Evolutionary conservation across 2,797 vertebrate genomes (phyloP).

Genomic region (Gadopsis marmoratus): DNA sequence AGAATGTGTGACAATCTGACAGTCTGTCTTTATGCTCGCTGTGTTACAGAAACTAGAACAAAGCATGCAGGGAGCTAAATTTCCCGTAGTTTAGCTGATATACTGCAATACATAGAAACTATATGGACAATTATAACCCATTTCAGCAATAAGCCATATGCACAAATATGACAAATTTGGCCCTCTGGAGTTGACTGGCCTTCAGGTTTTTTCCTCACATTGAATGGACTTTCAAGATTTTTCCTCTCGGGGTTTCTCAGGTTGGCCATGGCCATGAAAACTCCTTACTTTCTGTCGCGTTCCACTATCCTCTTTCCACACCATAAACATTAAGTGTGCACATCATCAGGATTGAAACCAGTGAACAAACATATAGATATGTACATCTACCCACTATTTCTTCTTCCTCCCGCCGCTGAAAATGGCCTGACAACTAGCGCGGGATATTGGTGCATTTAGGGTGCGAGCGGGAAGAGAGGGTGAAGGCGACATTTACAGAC

Average conservation of each 20-base stretch:
- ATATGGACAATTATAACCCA: background rate
- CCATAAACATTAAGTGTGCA: background rate
- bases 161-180: background rate
- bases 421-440: slow-evolving; percentile 50
- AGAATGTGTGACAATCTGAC: background rate
- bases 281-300: background rate
- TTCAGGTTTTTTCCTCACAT: too few relatives aligned
- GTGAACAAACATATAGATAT: slow-evolving; percentile 6
- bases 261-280: background rate
- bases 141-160: background rate
- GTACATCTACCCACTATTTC: background rate
- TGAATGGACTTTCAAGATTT: background rate
- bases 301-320: background rate
- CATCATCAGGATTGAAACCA: background rate
- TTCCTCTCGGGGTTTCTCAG: background rate
- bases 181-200: background rate
- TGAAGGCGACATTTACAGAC: slow-evolving; percentile 33
- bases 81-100: background rate
- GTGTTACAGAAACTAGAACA: background rate
- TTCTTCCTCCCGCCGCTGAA: slow-evolving; percentile 29
- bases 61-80: background rate
- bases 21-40: too few relatives aligned
- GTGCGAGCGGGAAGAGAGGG: slow-evolving; percentile 35
- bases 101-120: background rate
- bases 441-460: slow-evolving; percentile 49